phyloP scores from a whole-genome alignment of 1,140 invertebrate genomes.

The Philotrypesis tridentata region DNA sequence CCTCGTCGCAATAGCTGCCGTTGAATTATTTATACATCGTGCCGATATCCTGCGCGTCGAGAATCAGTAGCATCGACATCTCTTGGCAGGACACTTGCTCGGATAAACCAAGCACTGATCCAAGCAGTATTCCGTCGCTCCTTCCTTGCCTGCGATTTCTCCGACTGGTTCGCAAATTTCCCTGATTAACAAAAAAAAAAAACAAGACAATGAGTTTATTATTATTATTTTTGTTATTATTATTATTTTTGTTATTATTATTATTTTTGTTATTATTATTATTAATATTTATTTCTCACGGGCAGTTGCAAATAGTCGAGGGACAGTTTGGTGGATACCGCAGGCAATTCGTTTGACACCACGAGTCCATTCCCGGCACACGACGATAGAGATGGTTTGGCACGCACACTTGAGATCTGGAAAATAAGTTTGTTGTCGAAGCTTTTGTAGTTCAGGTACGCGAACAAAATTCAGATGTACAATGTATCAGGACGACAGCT shows the following conservation, averaged over 20 bases:
- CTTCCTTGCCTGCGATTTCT: conserved; percentile 80
- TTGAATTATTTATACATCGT: background rate
- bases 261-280: too few relatives aligned
- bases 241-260: too few relatives aligned
- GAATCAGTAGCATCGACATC: conserved; percentile 81
- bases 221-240: too few relatives aligned
- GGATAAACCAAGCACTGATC: conserved; percentile 86
- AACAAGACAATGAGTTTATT: background rate
- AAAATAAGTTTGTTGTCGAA: conserved; percentile 49
- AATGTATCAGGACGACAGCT: too few relatives aligned
- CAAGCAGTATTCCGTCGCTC: conserved; percentile 88
- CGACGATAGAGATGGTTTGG: conserved; percentile 75
- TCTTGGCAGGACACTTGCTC: conserved; percentile 80
- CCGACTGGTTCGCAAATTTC: conserved; percentile 85
- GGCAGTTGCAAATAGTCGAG: conserved; percentile 81
- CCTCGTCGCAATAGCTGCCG: background rate
- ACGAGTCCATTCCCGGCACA: conserved; percentile 84
- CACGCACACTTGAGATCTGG: conserved; percentile 85
- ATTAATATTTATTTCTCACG: conserved; percentile 77
- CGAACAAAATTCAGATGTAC: background rate
- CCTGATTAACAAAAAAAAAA: conserved; percentile 71
- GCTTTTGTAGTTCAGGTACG: too few relatives aligned
- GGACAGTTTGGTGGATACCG: conserved; percentile 90
- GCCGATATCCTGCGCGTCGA: background rate
- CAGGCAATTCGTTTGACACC: conserved; percentile 89